Base-by-base conservation (phyloP, 2,797 vertebrate species). In the Arctocebus calabarensis region DNA sequence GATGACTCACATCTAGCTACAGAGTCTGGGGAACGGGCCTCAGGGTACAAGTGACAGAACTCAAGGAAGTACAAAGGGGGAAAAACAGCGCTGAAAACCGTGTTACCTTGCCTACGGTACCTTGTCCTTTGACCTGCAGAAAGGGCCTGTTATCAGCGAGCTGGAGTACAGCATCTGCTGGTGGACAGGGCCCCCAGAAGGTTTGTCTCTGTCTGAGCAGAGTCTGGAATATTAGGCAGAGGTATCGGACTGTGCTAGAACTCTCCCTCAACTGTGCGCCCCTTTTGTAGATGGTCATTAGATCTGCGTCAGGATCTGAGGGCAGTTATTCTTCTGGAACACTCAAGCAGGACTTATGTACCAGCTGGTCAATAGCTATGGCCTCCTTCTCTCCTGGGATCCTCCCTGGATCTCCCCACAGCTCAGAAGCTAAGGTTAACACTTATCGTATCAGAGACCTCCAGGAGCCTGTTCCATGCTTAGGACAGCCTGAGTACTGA, bases 1-100 rank as follows among this genome's bases (percentile, higher is more conserved):
- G 32, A 82, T 96, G 95, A 96, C 84, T 93, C 91, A 74, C 0
- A 29, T 91, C 93, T 95, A 77, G 91, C 62, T 70, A 48, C 34
- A 5, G 5, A 20, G 77, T 88, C 66, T 27, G 17, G 34, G 84
- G 87, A 64, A 5, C 40, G 70, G 59, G 94, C 92, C 83, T 96
- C 7, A 0, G 71, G 88, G 64, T 61, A 78, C 52, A 68, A 78
- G 34, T 70, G 95, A 82, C 88, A 92, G 88, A 85, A 92, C 57
- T 82, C 90, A 75, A 1, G 32, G 79, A 84, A 85, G 78, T 17
- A 22, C 6, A 9, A 86, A 57, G 40, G 48, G 40, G 34, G 74
- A 84, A 81, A 75, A 79, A 55, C 27, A 20, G 71, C 62, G 32
- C 84, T 77, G 84, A 52, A 83, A 83, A n/a, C 82, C 34, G 0